Evolutionary conservation across 2,888 invertebrate species (phyloP).

Genomic region (Cerastis rubricosa): DNA sequence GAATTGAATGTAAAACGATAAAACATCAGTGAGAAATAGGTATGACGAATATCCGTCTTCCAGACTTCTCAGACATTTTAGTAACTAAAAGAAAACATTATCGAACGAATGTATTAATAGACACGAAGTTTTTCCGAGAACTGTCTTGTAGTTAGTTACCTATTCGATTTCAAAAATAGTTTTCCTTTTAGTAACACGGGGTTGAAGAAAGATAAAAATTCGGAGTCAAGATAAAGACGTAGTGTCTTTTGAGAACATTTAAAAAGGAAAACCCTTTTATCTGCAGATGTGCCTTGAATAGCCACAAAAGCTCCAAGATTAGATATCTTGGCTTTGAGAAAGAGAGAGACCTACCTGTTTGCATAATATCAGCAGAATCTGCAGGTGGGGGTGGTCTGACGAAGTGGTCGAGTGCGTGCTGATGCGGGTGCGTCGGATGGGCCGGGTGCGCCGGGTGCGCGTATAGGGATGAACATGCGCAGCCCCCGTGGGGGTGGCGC

Average conservation of each 20-base stretch:
- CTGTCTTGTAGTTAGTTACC: background rate
- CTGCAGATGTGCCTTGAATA: background rate
- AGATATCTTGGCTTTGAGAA: background rate
- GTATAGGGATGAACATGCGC: slow-evolving; percentile 92
- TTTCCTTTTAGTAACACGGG: background rate
- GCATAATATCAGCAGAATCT: slow-evolving; percentile 88
- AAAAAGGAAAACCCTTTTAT: no score
- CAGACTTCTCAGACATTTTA: background rate
- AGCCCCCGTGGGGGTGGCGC: slow-evolving; percentile 94
- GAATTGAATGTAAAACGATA: background rate
- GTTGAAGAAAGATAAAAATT: background rate
- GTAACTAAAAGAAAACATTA: background rate
- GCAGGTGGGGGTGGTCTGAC: slow-evolving; percentile 88
- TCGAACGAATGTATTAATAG: background rate
- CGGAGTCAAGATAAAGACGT: background rate
- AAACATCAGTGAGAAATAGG: background rate
- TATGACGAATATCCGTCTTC: background rate
- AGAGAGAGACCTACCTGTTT: slow-evolving; percentile 78
- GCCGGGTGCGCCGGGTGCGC: slow-evolving; percentile 88
- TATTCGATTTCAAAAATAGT: background rate
- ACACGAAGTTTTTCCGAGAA: background rate
- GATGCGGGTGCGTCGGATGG: slow-evolving; percentile 89
- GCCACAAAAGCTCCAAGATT: background rate
- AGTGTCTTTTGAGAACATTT: background rate
- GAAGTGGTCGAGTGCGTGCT: slow-evolving; percentile 90